Percentiles rank a stretch among this genome's conserved stretches.
These are phyloP conservation scores for Cyphomyrus discorhynchus DNA, from an alignment of 2,113 vertebrate genomes.

Conservation along the genomic window DNA sequence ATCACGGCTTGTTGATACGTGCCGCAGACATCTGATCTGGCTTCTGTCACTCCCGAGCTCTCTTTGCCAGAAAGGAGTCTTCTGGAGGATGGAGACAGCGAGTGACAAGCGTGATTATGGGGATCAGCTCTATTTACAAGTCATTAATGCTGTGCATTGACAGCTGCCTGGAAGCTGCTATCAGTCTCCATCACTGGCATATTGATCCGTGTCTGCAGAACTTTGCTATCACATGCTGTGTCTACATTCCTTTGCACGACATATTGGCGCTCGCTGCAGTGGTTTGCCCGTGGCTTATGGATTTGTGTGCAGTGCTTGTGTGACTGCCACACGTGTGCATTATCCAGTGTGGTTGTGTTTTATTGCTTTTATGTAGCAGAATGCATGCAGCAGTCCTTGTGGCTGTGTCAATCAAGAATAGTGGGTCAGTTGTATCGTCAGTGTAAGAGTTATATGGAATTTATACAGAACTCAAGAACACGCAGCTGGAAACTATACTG, in stretches of 20 bases:
- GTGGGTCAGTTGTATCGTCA: not conserved
- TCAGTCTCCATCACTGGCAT: conserved; percentile 25
- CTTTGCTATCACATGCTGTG: conserved; percentile 6
- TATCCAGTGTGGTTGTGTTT: not conserved
- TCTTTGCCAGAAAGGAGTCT: not conserved
- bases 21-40: not conserved
- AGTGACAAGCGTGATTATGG: conserved; percentile 11
- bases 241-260: conserved; percentile 26
- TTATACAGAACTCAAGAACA: not conserved
- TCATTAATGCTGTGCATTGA: conserved; percentile 27
- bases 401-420: not conserved
- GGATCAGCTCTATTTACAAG: conserved; percentile 19
- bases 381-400: not conserved
- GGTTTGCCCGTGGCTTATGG: not conserved
- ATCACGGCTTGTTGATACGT: not conserved
- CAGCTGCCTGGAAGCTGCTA: conserved; percentile 5
- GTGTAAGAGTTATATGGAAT: not conserved
- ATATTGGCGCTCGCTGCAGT: not conserved
- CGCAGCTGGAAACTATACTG: not conserved
- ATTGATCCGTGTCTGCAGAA: conserved; percentile 33
- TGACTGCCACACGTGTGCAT: not conserved
- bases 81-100: not conserved
- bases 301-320: not conserved
- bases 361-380: not conserved
- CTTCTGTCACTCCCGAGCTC: not conserved